Percentiles rank a stretch among this genome's conserved stretches.
phyloP scores from a whole-genome alignment of 1,140 invertebrate genomes.

The Brachionus manjavacas region DNA sequence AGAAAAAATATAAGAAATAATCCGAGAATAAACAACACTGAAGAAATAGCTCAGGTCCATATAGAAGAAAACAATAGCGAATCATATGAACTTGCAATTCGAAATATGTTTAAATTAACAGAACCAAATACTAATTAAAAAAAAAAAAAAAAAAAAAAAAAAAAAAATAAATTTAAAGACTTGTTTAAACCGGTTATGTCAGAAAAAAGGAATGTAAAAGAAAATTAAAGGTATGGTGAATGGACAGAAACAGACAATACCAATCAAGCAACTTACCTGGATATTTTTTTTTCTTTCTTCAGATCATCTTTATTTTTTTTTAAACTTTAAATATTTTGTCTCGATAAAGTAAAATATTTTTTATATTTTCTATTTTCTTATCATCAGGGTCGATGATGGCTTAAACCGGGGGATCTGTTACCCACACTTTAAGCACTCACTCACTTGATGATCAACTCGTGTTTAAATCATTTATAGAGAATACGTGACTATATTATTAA shows the following conservation, averaged over 20 bases:
- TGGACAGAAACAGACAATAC: background rate
- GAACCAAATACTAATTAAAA: background rate
- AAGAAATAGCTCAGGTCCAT: background rate
- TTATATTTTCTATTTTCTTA: background rate
- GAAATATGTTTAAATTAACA: background rate
- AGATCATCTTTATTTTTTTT: background rate
- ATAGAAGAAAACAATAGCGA: background rate
- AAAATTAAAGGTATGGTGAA: background rate
- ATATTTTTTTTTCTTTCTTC: background rate
- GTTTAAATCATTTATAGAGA: no score
- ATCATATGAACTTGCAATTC: background rate
- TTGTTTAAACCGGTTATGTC: background rate
- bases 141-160: no score
- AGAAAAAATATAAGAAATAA: background rate
- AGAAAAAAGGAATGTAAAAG: background rate
- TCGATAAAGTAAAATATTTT: background rate
- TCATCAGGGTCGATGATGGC: background rate
- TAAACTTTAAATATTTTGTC: background rate
- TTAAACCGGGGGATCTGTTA: background rate
- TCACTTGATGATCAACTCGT: no score
- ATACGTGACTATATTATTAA: no score
- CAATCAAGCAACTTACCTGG: background rate
- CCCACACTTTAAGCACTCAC: constrained; percentile 1
- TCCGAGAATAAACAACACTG: background rate
- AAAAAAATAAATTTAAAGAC: background rate